Conservation (phyloP, 2,113 vertebrate species). For the Marcusenius ussheri region DNA sequence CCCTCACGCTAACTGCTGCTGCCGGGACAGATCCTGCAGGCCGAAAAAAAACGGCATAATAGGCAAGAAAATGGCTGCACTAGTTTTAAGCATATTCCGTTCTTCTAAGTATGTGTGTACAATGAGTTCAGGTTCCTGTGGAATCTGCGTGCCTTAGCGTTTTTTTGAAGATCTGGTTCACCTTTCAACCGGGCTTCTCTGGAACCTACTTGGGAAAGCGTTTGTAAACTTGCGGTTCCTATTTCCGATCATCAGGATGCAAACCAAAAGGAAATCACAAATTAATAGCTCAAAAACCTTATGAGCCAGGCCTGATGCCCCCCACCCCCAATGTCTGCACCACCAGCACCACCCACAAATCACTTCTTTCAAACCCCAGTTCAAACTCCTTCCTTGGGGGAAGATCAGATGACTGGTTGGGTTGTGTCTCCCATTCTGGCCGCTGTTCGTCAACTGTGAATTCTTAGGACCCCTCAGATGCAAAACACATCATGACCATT, state of each 20-base stretch:
- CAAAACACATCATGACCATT: background rate
- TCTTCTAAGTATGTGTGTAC: background rate
- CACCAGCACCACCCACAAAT: background rate
- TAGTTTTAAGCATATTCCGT: background rate
- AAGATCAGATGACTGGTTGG: background rate
- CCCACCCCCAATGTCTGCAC: background rate
- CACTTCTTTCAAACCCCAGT: background rate
- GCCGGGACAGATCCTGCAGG: background rate
- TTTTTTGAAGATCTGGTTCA: background rate
- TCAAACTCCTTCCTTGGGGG: background rate
- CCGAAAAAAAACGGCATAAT: background rate
- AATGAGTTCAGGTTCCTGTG: background rate
- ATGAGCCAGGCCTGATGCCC: background rate
- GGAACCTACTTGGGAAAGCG: background rate
- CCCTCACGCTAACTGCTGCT: slow-evolving; percentile 1
- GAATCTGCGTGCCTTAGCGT: background rate
- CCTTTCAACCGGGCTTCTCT: background rate
- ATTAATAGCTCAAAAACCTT: slow-evolving; percentile 5
- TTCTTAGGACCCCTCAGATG: background rate
- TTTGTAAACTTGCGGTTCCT: background rate
- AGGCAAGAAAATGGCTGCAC: background rate
- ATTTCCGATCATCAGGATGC: background rate
- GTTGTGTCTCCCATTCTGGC: background rate
- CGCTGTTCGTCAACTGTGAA: background rate
- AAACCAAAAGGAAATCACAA: background rate